Conservation (phyloP, 2,888 invertebrate species). For the Melieria crassipennis region DNA sequence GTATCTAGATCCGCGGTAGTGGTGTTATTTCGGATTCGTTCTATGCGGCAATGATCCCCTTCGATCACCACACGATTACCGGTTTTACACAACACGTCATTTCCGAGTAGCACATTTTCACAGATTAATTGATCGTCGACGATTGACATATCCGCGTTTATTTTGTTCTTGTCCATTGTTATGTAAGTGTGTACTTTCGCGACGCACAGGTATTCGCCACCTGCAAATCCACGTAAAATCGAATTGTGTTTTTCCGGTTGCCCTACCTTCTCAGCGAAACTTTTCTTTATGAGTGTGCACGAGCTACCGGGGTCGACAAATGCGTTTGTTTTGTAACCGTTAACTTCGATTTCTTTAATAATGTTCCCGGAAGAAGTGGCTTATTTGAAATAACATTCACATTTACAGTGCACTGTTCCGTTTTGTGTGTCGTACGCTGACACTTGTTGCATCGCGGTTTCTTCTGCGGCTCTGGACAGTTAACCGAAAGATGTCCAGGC, state of each 20-base stretch:
- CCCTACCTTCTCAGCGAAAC: slow-evolving; percentile 20
- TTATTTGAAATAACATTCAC: background rate
- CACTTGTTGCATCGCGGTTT: slow-evolving; percentile 28
- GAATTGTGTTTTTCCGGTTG: background rate
- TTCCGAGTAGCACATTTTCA: slow-evolving; percentile 23
- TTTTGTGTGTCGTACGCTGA: slow-evolving; percentile 24
- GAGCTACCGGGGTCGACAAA: background rate
- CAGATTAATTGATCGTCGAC: slow-evolving; percentile 24
- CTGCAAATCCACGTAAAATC: slow-evolving; percentile 29
- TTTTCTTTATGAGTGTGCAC: slow-evolving; percentile 15
- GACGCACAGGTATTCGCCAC: slow-evolving; percentile 21
- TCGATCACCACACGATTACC: slow-evolving; percentile 30
- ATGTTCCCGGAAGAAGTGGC: background rate
- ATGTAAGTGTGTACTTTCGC: slow-evolving; percentile 20
- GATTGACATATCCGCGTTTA: slow-evolving; percentile 12
- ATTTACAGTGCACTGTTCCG: slow-evolving; percentile 12
- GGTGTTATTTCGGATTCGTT: background rate
- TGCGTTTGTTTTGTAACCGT: background rate
- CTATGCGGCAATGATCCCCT: background rate
- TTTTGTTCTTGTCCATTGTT: slow-evolving; percentile 19
- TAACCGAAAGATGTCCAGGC: slow-evolving; percentile 27
- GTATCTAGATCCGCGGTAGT: background rate
- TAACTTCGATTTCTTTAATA: background rate
- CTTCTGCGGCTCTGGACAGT: slow-evolving; percentile 34
- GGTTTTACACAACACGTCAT: slow-evolving; percentile 18